These are phyloP conservation scores for Caenorhabditis sp. DNA, from an alignment of 2,888 invertebrate genomes.

Conservation along the genomic window DNA sequence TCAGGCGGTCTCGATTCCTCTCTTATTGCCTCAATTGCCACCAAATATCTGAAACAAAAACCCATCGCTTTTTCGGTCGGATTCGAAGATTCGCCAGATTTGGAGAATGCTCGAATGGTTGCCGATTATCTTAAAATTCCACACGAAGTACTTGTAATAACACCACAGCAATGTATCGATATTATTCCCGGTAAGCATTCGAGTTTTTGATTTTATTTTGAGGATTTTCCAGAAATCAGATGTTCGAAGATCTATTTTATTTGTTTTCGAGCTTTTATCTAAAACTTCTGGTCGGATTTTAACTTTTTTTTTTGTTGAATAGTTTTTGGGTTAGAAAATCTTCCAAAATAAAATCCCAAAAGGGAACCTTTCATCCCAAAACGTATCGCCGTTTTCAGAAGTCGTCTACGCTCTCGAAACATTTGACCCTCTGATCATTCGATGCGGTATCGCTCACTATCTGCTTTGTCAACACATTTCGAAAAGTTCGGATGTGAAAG, in stretches of 20 bases:
- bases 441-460: conserved; percentile 70
- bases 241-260: too few species aligned
- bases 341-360: too few species aligned
- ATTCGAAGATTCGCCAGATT: conserved; percentile 69
- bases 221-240: too few species aligned
- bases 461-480: conserved; percentile 69
- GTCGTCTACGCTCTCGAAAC: conserved; percentile 69
- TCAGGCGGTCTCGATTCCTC: conserved; percentile 64
- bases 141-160: conserved; percentile 67
- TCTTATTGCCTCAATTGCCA: conserved; percentile 67
- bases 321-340: conserved; percentile 1
- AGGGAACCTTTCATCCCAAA: neutral
- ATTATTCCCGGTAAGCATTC: conserved; percentile 60
- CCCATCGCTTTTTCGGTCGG: conserved; percentile 69
- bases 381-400: conserved; percentile 63
- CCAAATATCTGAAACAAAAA: conserved; percentile 43
- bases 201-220: too few species aligned
- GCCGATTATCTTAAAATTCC: conserved; percentile 68
- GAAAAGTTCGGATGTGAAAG: conserved; percentile 66
- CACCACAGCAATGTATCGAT: conserved; percentile 65
- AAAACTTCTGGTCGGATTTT: conserved; percentile 2
- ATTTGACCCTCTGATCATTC: conserved; percentile 68
- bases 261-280: too few species aligned
- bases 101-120: conserved; percentile 64
- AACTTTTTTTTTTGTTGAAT: conserved; percentile 1